Base-by-base conservation (phyloP, 2,888 invertebrate species). In the Dione vanillae region DNA sequence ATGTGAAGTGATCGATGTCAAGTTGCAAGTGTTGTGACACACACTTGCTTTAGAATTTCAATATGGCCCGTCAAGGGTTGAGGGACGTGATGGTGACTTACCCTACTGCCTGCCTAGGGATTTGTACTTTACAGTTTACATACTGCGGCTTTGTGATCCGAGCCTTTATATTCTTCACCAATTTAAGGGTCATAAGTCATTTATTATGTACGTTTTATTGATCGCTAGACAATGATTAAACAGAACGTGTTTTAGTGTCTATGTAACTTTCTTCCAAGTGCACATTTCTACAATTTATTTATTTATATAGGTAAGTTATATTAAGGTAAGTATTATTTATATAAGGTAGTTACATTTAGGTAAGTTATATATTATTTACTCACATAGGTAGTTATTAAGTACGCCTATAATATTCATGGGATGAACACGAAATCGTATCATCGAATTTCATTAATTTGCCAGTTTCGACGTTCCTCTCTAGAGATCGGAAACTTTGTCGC, bases 401-500 rank as follows among this genome's bases (percentile, higher is more conserved):
- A 37, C 10, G 9, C 3, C 40, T 19, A 19, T 16, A 14, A n/a
- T 20, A 19, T 20, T 41, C n/a, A 59, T 5, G 14, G 41, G 19
- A 12, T 19, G 14, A 43, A 59, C 7, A 59, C 3, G n/a, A 43
- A n/a, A 59, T 0, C 11, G 27, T n/a, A 61, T 27, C 61, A 58
- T 45, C 14, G 69, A 51, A 56, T 67, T 67, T 47, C 67, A 68
- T 72, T 76, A 75, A 77, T 76, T 78, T 75, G 67, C 65, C 69
- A 70, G 70, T 69, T 79, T 78, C 77, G 75, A 72, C 75, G 82
- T 82, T 82, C 81, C 78, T 69, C 47, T 62, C 71, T 65, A 77
- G 79, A 81, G 85, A 86, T 86, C 82, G 76, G 82, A 83, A 86
- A 86, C 80, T 85, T 84, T 82, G 80, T 82, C 80, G 82, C 80